These are phyloP conservation scores for Neotoxoptera formosana DNA, from an alignment of 1,140 invertebrate genomes.

Conservation along the genomic window DNA sequence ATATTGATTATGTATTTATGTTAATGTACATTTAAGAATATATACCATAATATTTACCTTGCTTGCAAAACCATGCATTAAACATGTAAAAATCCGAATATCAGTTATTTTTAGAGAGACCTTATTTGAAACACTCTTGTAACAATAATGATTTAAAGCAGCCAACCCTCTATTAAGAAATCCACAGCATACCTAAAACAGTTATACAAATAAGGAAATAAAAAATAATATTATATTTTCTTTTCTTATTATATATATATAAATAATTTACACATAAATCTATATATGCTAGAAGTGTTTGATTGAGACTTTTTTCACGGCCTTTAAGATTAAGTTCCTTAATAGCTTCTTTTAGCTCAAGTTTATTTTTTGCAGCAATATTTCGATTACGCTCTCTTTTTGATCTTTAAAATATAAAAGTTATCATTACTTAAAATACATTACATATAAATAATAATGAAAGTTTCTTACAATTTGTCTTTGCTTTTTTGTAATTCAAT, in stretches of 20 bases:
- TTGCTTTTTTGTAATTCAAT: background rate
- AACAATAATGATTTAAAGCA: slow-evolving; percentile 56
- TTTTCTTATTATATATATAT: background rate
- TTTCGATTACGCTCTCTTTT: slow-evolving; percentile 14
- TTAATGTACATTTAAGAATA: background rate
- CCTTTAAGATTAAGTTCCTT: slow-evolving; percentile 44
- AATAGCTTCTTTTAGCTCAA: slow-evolving; percentile 7
- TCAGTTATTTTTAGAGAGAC: slow-evolving; percentile 36
- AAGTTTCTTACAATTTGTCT: background rate
- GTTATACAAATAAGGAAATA: background rate
- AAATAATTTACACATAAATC: slow-evolving; percentile 60
- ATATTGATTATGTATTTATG: too few relatives aligned
- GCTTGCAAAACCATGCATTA: slow-evolving; percentile 59
- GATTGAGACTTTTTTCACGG: slow-evolving; percentile 58
- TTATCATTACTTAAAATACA: background rate
- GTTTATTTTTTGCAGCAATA: slow-evolving; percentile 30
- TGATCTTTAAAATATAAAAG: background rate
- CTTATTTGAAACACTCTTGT: slow-evolving; percentile 53
- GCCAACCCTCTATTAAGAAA: slow-evolving; percentile 56
- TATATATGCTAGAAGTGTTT: slow-evolving; percentile 58
- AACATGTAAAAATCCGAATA: slow-evolving; percentile 53
- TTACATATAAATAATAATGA: background rate
- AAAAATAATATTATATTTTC: background rate
- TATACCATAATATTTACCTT: slow-evolving; percentile 48
- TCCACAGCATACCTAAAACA: slow-evolving; percentile 59